Conservation (phyloP, 2,113 vertebrate genomes). For the Rhodinocichla rosea region DNA sequence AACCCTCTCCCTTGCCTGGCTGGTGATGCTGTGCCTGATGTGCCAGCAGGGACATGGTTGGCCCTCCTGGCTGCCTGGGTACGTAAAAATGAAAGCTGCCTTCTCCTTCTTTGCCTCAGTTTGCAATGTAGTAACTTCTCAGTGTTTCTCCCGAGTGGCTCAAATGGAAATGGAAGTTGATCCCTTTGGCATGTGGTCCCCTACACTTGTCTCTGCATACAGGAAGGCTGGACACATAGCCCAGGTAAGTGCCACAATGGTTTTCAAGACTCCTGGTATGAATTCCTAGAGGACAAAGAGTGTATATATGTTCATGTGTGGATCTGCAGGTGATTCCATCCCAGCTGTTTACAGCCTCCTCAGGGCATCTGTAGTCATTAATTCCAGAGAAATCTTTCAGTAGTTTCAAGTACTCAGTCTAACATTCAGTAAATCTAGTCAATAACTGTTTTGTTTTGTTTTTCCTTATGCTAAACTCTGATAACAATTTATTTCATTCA, state of each 20-base stretch:
- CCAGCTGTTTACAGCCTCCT: background rate
- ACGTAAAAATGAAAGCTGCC: background rate
- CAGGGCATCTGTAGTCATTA: background rate
- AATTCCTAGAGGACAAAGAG: background rate
- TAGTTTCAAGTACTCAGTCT: background rate
- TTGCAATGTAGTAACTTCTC: background rate
- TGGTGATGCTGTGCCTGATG: background rate
- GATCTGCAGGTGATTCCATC: background rate
- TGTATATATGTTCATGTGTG: fast-evolving
- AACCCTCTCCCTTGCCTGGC: fast-evolving
- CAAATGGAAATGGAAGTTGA: background rate
- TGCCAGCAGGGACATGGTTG: background rate
- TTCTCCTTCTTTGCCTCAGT: background rate
- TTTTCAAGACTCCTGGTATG: background rate
- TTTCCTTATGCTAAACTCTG: background rate
- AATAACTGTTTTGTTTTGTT: background rate
- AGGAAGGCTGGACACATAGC: background rate
- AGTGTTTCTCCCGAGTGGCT: background rate
- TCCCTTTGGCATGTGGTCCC: background rate
- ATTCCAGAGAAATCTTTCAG: background rate
- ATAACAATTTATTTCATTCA: background rate
- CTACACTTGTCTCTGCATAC: fast-evolving
- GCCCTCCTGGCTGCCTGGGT: background rate
- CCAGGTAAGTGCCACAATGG: background rate
- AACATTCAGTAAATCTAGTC: background rate